Conservation (phyloP, 2,888 invertebrate genomes). For the Catonia carolina region DNA sequence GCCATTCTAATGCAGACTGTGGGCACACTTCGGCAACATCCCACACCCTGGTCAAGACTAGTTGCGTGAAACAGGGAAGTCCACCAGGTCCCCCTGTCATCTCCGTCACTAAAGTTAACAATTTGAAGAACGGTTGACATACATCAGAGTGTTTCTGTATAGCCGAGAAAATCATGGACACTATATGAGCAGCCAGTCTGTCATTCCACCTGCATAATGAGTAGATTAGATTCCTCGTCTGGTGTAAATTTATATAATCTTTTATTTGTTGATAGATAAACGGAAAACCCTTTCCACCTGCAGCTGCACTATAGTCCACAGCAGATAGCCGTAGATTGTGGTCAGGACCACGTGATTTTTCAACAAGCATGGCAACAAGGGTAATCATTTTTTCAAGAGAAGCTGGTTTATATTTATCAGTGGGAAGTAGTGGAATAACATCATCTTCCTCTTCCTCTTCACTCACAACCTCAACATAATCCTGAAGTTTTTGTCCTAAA, state of each 20-base stretch:
- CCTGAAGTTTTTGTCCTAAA: conserved; percentile 72
- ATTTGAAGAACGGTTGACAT: conserved; percentile 87
- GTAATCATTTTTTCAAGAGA: conserved; percentile 95
- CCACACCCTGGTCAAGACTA: conserved; percentile 83
- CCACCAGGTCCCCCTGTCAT: conserved; percentile 60
- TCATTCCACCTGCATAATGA: conserved; percentile 89
- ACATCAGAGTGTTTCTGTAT: conserved; percentile 88
- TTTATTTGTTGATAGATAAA: conserved; percentile 92
- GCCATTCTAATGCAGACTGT: conserved; percentile 87
- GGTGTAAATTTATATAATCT: conserved; percentile 85
- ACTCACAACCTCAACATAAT: conserved; percentile 64
- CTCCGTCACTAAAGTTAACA: conserved; percentile 81
- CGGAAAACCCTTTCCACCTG: conserved; percentile 86
- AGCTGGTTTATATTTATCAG: conserved; percentile 77
- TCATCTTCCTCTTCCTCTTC: conserved; percentile 59
- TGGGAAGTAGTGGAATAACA: conserved; percentile 54
- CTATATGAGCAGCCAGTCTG: conserved; percentile 77
- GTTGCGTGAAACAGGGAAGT: conserved; percentile 83
- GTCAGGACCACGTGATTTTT: conserved; percentile 74
- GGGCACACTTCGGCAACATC: conserved; percentile 85
- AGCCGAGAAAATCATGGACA: conserved; percentile 83
- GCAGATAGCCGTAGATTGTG: conserved; percentile 63
- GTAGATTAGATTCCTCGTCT: conserved; percentile 85
- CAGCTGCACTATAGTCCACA: conserved; percentile 72
- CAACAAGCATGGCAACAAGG: conserved; percentile 78